Evolutionary conservation across 2,113 vertebrate species (phyloP).

Genomic region (Rhizomys pruinosus): DNA sequence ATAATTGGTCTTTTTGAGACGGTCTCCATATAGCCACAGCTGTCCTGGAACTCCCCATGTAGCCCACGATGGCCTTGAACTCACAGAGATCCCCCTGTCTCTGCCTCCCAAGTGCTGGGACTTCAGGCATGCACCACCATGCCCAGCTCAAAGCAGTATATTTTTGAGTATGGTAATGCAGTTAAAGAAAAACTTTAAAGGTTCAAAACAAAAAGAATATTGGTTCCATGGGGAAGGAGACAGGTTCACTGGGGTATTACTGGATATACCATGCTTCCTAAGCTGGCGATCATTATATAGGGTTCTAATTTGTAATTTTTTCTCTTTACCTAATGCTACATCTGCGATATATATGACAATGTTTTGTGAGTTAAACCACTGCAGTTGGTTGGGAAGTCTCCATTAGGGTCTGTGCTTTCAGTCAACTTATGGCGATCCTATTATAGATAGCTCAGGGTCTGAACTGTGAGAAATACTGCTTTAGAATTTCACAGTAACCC

Average conservation of each 20-base stretch:
- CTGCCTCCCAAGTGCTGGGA: too few species aligned
- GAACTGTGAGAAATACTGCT: neutral
- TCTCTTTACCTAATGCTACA: neutral
- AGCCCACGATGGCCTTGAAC: too few species aligned
- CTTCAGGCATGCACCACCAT: too few species aligned
- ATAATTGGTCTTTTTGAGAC: too few species aligned
- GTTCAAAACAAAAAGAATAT: neutral
- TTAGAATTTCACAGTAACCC: neutral
- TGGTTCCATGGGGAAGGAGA: neutral
- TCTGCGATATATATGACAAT: conserved; percentile 1
- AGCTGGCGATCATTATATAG: neutral
- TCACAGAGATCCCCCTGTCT: too few species aligned
- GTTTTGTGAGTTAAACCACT: neutral
- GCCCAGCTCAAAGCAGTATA: neutral
- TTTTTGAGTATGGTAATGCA: conserved; percentile 18
- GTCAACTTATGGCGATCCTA: neutral
- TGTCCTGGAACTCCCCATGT: too few species aligned
- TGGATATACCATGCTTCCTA: neutral
- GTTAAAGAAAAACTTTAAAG: neutral
- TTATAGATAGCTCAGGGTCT: neutral
- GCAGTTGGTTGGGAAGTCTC: neutral
- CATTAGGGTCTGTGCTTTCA: conserved; percentile 5
- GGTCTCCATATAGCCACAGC: too few species aligned
- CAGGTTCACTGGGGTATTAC: neutral
- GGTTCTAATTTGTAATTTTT: neutral